A percentile compares a stretch with the other conserved stretches of the same genome.
These are phyloP conservation scores for Colostygia pectinataria DNA, from an alignment of 2,888 invertebrate genomes.

Conservation along the genomic window DNA sequence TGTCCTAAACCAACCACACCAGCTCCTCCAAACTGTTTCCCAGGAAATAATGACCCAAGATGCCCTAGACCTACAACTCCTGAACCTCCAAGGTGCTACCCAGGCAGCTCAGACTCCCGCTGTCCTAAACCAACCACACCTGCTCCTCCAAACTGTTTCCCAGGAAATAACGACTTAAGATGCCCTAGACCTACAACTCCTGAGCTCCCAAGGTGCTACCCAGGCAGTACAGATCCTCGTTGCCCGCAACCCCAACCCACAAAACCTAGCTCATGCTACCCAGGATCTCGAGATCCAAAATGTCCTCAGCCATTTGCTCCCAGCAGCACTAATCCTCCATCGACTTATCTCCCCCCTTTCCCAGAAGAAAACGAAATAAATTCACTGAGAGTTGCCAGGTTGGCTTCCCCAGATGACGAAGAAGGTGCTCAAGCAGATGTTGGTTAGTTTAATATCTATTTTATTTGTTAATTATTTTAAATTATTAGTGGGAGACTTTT, in stretches of 20 bases:
- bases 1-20: constrained; percentile 46
- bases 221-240: constrained; percentile 30
- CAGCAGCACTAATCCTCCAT: constrained; percentile 68
- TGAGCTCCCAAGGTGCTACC: constrained; percentile 29
- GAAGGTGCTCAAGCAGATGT: constrained; percentile 57
- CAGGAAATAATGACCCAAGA: constrained; percentile 42
- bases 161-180: constrained; percentile 32
- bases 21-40: constrained; percentile 40
- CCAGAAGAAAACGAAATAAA: constrained; percentile 68
- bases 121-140: constrained; percentile 44
- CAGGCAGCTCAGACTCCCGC: constrained; percentile 45
- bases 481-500: too few relatives aligned
- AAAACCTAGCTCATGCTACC: constrained; percentile 69
- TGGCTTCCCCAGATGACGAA: constrained; percentile 53
- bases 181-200: constrained; percentile 44
- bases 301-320: constrained; percentile 72
- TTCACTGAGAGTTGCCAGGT: constrained; percentile 51
- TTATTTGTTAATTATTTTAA: too few relatives aligned
- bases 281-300: constrained; percentile 66
- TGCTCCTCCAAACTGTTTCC: constrained; percentile 27
- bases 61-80: constrained; percentile 46
- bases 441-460: too few relatives aligned
- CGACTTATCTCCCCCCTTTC: constrained; percentile 76
- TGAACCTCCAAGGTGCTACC: constrained; percentile 39
- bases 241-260: constrained; percentile 42